These are phyloP conservation scores for Silurus meridionalis DNA, from an alignment of 2,113 vertebrate genomes.

Conservation along the genomic window DNA sequence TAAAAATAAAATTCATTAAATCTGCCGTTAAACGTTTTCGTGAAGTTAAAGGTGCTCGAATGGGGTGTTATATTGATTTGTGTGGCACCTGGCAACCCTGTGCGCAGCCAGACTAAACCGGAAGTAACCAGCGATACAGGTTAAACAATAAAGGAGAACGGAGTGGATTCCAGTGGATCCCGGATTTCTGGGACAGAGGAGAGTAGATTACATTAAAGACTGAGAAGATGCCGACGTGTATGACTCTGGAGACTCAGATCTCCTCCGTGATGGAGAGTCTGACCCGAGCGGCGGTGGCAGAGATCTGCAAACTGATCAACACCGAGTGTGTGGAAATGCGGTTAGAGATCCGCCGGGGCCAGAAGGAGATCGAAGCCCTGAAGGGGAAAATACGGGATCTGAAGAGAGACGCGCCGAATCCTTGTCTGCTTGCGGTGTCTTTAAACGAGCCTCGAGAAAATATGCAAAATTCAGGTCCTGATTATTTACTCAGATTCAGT, in stretches of 20 bases:
- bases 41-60: background rate
- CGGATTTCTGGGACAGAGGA: no score
- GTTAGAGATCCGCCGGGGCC: slow-evolving; percentile 63
- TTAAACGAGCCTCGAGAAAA: background rate
- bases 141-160: background rate
- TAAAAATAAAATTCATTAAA: background rate
- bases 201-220: background rate
- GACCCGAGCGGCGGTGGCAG: slow-evolving; percentile 64
- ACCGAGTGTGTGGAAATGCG: slow-evolving; percentile 59
- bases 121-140: background rate
- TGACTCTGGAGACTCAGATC: slow-evolving; percentile 55
- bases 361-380: slow-evolving; percentile 64
- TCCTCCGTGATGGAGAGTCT: slow-evolving; percentile 68
- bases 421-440: background rate
- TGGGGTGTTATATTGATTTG: no score
- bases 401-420: slow-evolving; percentile 32
- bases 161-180: background rate
- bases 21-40: background rate
- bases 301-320: slow-evolving; percentile 69
- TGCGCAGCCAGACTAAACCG: background rate
- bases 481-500: no score
- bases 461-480: background rate
- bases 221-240: slow-evolving; percentile 21
- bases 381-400: slow-evolving; percentile 55
- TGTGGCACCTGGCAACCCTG: slow-evolving; percentile 7